Evolutionary conservation across 2,797 vertebrate genomes (phyloP), one percentile per base, ranked within the genome.

Genomic region (Pristis pectinata): DNA sequence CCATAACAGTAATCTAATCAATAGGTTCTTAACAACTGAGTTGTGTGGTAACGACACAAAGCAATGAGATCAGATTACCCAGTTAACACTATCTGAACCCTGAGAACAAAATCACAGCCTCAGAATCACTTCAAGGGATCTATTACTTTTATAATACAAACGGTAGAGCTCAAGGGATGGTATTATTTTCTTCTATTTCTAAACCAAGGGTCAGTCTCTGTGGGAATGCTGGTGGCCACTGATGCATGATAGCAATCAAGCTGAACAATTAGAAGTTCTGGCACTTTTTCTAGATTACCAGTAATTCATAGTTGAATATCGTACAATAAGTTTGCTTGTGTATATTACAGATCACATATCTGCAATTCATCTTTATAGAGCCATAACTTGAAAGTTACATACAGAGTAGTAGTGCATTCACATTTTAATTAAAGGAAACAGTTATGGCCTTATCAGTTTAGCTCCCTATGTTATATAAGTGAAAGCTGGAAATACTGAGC

Each of bases 1-100:
- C 41, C 91, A 94, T 19, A 53, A 3, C 70, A 74, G 30, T 44
- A 49, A 93, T 74, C 41, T 93, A 92, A 94, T 94, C 92, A 53
- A 94, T 44, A 34, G 67, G 70, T 74, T 17, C 92, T 15, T 74
- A 24, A 93, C 92, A 74, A 74, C 70, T 76, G 70, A n/a, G 44
- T n/a, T 76, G 70, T 94, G 92, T n/a, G 5, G 70, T 94, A 53
- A 34, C 15, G 30, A 27, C 44, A 56, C 13, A n/a, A 91, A 74
- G 34, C 30, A 76, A n/a, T 76, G 30, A 94, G 37, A 49, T 74
- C 44, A 76, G 70, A 49, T 94, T 53, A 76, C 30, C 27, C 27
- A 74, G 92, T 24, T 49, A 53, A 72, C 49, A n/a, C 30, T 56
- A n/a, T 56, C 92, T 56, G 67, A 34, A 94, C 92, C 92, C 61